These are phyloP conservation scores for Lumbricus terrestris DNA, from an alignment of 2,888 invertebrate genomes.

Conservation along the genomic window DNA sequence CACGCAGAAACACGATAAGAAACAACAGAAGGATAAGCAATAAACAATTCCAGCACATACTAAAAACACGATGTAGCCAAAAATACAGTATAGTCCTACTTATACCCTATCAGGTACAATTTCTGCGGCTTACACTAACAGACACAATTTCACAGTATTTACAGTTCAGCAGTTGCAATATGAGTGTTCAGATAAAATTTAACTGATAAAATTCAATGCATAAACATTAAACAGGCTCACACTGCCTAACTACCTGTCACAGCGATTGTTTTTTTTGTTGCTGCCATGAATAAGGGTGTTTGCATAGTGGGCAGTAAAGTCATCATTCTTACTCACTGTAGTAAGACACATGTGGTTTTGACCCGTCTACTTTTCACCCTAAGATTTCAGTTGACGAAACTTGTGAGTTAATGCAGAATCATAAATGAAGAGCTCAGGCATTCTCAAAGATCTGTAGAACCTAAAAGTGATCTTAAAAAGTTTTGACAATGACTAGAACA, in stretches of 20 bases:
- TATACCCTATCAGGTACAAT: neutral
- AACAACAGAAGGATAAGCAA: neutral
- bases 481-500: neutral
- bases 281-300: neutral
- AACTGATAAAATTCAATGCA: too few species aligned
- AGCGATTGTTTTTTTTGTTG: neutral
- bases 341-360: neutral
- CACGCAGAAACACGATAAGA: neutral
- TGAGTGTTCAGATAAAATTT: neutral
- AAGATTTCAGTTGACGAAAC: neutral
- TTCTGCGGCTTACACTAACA: neutral
- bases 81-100: too few species aligned
- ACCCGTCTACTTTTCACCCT: neutral
- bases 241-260: neutral
- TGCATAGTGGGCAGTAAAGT: too few species aligned
- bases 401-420: too few species aligned
- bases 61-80: neutral
- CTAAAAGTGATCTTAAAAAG: neutral
- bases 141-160: neutral
- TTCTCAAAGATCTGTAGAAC: neutral
- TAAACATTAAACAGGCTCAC: neutral
- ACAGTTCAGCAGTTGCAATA: neutral
- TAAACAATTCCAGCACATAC: neutral
- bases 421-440: neutral
- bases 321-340: neutral